Base-by-base conservation (phyloP, 1,140 invertebrate genomes). In the Prorops nasuta region DNA sequence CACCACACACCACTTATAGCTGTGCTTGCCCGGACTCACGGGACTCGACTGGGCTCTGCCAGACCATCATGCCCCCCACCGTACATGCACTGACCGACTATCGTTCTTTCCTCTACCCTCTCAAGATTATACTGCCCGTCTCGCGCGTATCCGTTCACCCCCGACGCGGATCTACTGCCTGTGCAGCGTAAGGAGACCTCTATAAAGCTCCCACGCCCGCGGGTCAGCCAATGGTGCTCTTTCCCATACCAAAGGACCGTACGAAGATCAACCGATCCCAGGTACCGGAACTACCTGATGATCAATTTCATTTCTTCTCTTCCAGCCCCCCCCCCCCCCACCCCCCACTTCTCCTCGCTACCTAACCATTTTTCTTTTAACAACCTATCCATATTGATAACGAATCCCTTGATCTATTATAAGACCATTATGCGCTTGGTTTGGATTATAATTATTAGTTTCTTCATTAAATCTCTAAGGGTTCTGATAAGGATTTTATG, bases 21-120 rank as follows among this genome's bases (percentile, higher is more conserved):
- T n/a, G 65, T 71, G 61, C 62, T 71, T 69, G 62, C 74, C 74
- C 72, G 72, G 67, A 75, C 65, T 72, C 70, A 72, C 72, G 67
- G 74, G 72, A 75, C 70, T 69, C 64, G 58, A 76, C 72, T 76
- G 71, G 69, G 71, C 63, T 69, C 62, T 59, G 56, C 58, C 60
- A 60, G 57, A 57, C 57, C 43, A 31, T 49, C 43, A 24, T 49
- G 32, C 58, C 41, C 52, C 42, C 41, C 43, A 38, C 44, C 46
- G 60, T 57, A 49, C 58, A 46, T 56, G 63, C 52, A 58, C 49
- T 54, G 50, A 53, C 51, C 58, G 50, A 44, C 51, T 54, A 54
- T 45, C 43, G 42, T 34, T 47, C 39, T 44, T 45, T 44, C 48
- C 38, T 41, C 44, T 44, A 42, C 39, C 37, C 10, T 10, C 4